Conservation (phyloP, 2,797 vertebrate genomes). For the Molossus molossus region DNA sequence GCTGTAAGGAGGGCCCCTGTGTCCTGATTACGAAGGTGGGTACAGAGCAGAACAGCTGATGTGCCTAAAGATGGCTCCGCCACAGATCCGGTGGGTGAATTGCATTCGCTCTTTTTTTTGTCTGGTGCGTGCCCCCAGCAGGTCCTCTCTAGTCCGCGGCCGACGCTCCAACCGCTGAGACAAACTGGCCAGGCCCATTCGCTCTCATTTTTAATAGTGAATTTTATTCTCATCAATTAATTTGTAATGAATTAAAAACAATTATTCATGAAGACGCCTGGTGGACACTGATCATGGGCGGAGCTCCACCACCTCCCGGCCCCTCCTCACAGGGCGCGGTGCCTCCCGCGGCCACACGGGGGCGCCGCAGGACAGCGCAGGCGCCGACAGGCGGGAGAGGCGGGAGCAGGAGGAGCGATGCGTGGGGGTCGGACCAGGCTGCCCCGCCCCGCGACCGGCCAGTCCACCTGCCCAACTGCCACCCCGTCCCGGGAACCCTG, state of each 20-base stretch:
- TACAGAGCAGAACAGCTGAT: background rate
- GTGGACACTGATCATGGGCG: too few relatives aligned
- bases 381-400: accelerated
- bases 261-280: background rate
- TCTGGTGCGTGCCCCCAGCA: too few relatives aligned
- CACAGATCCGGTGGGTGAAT: accelerated
- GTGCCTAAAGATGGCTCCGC: accelerated
- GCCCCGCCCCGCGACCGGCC: background rate
- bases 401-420: background rate
- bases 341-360: background rate
- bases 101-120: background rate
- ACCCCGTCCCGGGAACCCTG: background rate
- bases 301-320: background rate
- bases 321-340: background rate
- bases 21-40: background rate
- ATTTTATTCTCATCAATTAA: background rate
- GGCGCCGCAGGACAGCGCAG: background rate
- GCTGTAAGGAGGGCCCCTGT: background rate
- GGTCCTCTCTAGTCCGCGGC: too few relatives aligned
- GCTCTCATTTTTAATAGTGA: background rate
- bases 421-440: background rate
- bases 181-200: too few relatives aligned
- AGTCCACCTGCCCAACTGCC: background rate
- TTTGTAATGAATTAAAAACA: background rate
- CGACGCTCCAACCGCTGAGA: too few relatives aligned